A percentile compares a stretch with the other conserved stretches of the same genome.
Evolutionary conservation across 1,140 invertebrate genomes (phyloP).

Genomic region (Dermatophagoides farinae): DNA sequence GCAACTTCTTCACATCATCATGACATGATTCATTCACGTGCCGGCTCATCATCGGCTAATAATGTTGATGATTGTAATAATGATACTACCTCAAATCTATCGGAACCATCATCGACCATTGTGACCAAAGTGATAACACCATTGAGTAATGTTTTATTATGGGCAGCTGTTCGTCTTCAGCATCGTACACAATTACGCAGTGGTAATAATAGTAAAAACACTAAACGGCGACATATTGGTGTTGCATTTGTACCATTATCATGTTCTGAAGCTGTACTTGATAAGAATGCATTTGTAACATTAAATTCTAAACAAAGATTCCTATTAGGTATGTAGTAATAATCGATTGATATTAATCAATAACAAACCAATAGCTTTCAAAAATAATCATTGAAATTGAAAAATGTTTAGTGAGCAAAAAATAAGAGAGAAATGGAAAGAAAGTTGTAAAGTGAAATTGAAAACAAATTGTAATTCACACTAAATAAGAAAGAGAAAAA

Average conservation of each 20-base stretch:
- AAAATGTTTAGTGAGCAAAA: not conserved
- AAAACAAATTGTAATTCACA: too few relatives aligned
- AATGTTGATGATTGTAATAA: not conserved
- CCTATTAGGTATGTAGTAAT: not conserved
- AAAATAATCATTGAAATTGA: not conserved
- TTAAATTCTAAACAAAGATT: conserved; percentile 15
- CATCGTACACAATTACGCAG: conserved; percentile 6
- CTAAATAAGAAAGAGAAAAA: not conserved
- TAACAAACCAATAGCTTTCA: not conserved
- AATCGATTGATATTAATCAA: too few relatives aligned
- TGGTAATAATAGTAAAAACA: not conserved
- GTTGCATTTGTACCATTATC: conserved; percentile 20
- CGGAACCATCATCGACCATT: conserved; percentile 6
- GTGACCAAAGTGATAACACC: conserved; percentile 21
- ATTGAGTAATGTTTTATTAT: conserved; percentile 18
- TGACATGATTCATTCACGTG: not conserved
- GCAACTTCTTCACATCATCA: too few relatives aligned
- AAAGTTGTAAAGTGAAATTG: not conserved
- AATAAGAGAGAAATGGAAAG: not conserved
- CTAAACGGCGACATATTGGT: conserved; percentile 13
- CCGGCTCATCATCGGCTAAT: not conserved
- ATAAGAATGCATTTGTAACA: conserved; percentile 15
- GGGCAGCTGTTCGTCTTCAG: conserved; percentile 19
- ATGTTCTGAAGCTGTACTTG: conserved; percentile 18
- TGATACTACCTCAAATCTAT: not conserved